A percentile compares a stretch with the other conserved stretches of the same genome.
Evolutionary conservation across 30 jellyfish, hydroid and myxozoan genomes (phyloP).

Genomic region (Hydractinia echinata): DNA sequence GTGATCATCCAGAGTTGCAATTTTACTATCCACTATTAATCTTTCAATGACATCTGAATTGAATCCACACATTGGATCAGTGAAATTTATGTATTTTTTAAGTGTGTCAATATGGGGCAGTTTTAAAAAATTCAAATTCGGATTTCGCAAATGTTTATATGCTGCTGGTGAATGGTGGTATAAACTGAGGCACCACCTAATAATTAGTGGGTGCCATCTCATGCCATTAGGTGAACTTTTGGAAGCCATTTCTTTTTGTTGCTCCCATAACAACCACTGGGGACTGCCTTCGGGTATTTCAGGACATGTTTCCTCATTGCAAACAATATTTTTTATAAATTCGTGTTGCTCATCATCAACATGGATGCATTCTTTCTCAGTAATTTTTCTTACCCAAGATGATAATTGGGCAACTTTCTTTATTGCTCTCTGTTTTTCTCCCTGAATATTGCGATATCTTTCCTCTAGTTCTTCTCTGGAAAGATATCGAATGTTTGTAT

Average conservation of each 20-base stretch:
- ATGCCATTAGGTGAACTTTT: background rate
- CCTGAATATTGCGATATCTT: background rate
- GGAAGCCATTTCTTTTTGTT: background rate
- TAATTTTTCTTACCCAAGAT: background rate
- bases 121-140: background rate
- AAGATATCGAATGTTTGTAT: slow-evolving; percentile 19
- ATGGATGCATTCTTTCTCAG: background rate
- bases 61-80: background rate
- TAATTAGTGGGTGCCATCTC: slow-evolving; percentile 28
- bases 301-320: slow-evolving; percentile 4
- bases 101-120: slow-evolving; percentile 21
- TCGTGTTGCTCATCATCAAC: slow-evolving; percentile 7
- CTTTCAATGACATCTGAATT: background rate
- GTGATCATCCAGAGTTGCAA: slow-evolving; percentile 4
- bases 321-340: background rate
- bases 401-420: slow-evolving; percentile 1
- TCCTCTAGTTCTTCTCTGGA: slow-evolving; percentile 5
- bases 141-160: slow-evolving; percentile 3
- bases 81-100: slow-evolving; percentile 4
- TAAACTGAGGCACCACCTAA: slow-evolving; percentile 12
- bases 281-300: slow-evolving; percentile 24
- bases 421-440: slow-evolving; percentile 8
- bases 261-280: slow-evolving; percentile 19
- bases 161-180: slow-evolving; percentile 12
- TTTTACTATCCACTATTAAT: background rate